Percentiles rank a stretch among this genome's conserved stretches.
Conservation (phyloP, 2,113 vertebrate species). For the Baryphthengus martii region DNA sequence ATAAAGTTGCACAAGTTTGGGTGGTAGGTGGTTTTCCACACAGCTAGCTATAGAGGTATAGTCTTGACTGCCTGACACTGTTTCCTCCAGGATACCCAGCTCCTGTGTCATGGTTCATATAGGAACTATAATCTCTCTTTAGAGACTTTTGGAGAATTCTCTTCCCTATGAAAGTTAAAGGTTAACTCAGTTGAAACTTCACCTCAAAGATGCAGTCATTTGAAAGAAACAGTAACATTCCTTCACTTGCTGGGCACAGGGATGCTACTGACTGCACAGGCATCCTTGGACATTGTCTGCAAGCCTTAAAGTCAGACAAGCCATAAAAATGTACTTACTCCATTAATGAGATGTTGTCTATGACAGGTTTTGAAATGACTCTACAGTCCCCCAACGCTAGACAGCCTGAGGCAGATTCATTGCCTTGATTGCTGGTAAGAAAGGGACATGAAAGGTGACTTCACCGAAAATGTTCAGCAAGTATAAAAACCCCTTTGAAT, state of each 20-base stretch:
- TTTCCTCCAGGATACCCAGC: neutral
- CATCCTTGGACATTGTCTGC: neutral
- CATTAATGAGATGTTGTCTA: neutral
- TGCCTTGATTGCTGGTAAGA: neutral
- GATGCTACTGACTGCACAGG: neutral
- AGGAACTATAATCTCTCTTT: neutral
- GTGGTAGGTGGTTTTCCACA: no score
- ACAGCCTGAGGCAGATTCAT: neutral
- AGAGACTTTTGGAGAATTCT: neutral
- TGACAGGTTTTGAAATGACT: neutral
- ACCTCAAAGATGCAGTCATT: neutral
- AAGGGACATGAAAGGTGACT: neutral
- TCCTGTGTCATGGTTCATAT: neutral
- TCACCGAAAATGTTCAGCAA: neutral
- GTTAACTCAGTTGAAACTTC: neutral
- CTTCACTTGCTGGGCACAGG: neutral
- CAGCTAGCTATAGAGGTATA: neutral
- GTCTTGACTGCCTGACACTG: neutral
- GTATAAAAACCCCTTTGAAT: neutral
- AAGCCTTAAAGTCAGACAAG: neutral
- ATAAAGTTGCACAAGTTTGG: no score
- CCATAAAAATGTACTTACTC: neutral
- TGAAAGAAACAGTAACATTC: neutral
- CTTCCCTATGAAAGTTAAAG: neutral
- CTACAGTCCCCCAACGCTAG: neutral